These are phyloP conservation scores for Harpalus rufipes DNA, from an alignment of 2,888 invertebrate species.

Conservation along the genomic window DNA sequence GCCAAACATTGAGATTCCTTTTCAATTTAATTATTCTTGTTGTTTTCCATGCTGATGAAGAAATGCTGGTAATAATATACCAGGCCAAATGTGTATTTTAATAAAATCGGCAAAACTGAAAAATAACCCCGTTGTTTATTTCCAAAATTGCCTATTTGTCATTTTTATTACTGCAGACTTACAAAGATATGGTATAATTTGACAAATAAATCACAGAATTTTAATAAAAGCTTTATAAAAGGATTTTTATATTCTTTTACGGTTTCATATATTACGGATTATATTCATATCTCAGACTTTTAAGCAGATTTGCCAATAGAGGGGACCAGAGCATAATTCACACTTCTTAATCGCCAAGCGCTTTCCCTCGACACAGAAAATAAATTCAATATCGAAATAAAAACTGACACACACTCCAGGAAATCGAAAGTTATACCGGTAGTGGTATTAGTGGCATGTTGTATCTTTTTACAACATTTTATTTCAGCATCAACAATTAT, in stretches of 20 bases:
- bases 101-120: conserved; percentile 57
- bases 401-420: background rate
- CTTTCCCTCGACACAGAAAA: conserved; percentile 7
- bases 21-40: background rate
- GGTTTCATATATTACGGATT: conserved; percentile 61
- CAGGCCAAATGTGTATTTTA: conserved; percentile 49
- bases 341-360: conserved; percentile 23
- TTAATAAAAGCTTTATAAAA: conserved; percentile 61
- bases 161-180: conserved; percentile 57
- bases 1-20: background rate
- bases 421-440: no score
- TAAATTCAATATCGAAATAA: background rate
- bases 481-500: no score
- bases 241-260: conserved; percentile 58
- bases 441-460: no score
- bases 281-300: conserved; percentile 54
- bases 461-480: no score
- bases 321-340: conserved; percentile 42
- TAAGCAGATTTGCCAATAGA: conserved; percentile 45
- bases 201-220: conserved; percentile 62
- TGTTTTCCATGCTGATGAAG: conserved; percentile 26
- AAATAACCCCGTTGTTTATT: conserved; percentile 57
- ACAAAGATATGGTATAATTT: conserved; percentile 60
- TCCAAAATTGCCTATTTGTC: conserved; percentile 59
- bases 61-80: conserved; percentile 20